These are phyloP conservation scores for Gracilinanus agilis DNA, from an alignment of 2,113 vertebrate species.

Conservation along the genomic window DNA sequence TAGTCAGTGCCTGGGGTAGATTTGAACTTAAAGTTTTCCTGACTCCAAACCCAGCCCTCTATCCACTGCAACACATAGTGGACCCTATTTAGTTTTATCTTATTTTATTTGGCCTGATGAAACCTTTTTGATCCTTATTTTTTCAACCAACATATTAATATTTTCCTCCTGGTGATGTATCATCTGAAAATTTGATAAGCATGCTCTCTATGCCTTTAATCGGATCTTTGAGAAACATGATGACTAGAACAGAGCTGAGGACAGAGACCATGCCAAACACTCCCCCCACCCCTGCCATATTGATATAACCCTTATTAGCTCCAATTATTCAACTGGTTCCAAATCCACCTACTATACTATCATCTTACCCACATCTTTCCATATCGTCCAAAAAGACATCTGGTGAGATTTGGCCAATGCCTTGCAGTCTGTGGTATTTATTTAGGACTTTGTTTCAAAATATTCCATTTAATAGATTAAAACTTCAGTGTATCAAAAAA, in stretches of 20 bases:
- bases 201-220: not conserved
- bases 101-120: not conserved
- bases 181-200: not conserved
- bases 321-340: not conserved
- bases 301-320: not conserved
- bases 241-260: not conserved
- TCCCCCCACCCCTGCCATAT: not conserved
- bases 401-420: not conserved
- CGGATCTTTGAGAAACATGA: not conserved
- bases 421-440: not conserved
- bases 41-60: too few species aligned
- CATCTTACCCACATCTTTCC: not conserved
- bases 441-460: not conserved
- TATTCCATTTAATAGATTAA: conserved; percentile 4
- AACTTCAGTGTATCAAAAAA: not conserved
- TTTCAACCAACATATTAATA: not conserved
- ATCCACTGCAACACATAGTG: too few species aligned
- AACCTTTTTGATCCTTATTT: not conserved
- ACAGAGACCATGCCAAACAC: not conserved
- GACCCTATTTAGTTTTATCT: not conserved
- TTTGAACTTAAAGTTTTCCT: too few species aligned
- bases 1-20: too few species aligned
- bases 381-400: not conserved
- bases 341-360: not conserved
- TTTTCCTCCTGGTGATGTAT: not conserved